Evolutionary conservation across 2,888 invertebrate genomes (phyloP), one percentile per base, ranked within the genome.

Genomic region (Megastigmus dorsalis): DNA sequence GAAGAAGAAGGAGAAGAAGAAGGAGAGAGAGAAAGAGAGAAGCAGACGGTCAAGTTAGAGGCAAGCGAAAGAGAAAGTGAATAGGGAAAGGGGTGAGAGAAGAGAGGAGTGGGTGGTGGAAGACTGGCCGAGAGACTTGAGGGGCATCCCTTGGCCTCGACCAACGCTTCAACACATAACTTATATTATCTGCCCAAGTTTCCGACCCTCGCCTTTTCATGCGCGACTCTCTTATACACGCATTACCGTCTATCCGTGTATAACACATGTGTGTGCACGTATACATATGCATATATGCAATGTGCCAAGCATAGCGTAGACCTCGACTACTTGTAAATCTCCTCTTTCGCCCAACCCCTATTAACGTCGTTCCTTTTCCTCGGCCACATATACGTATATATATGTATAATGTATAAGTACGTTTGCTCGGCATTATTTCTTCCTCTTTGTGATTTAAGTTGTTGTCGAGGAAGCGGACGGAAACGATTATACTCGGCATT

Each of bases 81-180:
- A 74, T 59, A 57, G 66, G 66, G 33, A 43, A 45, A 26, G 55
- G 57, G 20, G 28, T 4, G 41, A 41, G 52, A 36, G 33, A 59
- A 23, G 18, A n/a, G 9, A 4, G n/a, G 85, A 15, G 62, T 84
- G 83, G 83, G 77, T 75, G 83, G 77, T 80, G 83, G 79, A 79
- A 80, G 83, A 23, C 26, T 23, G 55, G 13, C 57, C 23, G 80
- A 76, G 80, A 81, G 82, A 88, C 88, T 88, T 88, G 88, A 86
- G 84, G 83, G 88, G 88, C 83, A 85, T 88, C 88, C 82, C 86
- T 84, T 84, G 88, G 85, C 88, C 88, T 88, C 87, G 86, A 81
- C 80, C 80, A 59, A 80, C 60, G 36, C 57, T 43, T 41, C 13
- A n/a, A 57, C 59, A 26, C 75, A 55, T 41, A 55, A 67, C 70